Percentiles rank a stretch among this genome's conserved stretches.
These are phyloP conservation scores for Colaptes auratus DNA, from an alignment of 2,113 vertebrate species.

Conservation along the genomic window DNA sequence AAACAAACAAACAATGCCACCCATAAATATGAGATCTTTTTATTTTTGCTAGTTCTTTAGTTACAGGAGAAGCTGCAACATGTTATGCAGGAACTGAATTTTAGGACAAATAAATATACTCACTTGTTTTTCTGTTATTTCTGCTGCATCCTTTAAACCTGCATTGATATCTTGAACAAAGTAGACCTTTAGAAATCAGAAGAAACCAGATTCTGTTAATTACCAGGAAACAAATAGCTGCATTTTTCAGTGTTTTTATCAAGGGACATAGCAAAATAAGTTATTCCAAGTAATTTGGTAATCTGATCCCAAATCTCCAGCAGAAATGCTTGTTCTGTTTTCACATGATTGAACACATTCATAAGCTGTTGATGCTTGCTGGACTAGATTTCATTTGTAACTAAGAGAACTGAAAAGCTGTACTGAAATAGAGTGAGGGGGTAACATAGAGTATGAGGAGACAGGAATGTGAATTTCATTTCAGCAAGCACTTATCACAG, in stretches of 20 bases:
- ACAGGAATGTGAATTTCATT: neutral
- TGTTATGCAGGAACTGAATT: neutral
- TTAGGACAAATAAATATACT: slow-evolving; percentile 41
- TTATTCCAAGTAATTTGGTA: neutral
- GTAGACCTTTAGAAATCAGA: slow-evolving; percentile 81
- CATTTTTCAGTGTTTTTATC: neutral
- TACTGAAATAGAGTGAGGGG: neutral
- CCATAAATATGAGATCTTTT: neutral
- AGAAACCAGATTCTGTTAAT: slow-evolving; percentile 55
- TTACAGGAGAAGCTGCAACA: neutral
- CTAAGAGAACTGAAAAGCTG: neutral
- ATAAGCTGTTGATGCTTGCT: neutral
- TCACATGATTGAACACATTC: rapidly evolving
- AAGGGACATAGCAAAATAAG: neutral
- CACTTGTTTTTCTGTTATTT: slow-evolving; percentile 74
- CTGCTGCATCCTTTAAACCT: slow-evolving; percentile 76
- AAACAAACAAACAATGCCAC: neutral
- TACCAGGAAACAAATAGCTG: slow-evolving; percentile 74
- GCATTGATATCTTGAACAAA: slow-evolving; percentile 90
- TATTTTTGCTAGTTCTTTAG: neutral
- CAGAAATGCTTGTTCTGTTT: neutral
- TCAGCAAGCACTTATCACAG: neutral
- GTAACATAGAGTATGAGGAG: too few species aligned
- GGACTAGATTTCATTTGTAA: neutral
- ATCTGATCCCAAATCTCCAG: neutral